phyloP scores from a whole-genome alignment of 2,797 vertebrate species.

The Lepus townsendii region DNA sequence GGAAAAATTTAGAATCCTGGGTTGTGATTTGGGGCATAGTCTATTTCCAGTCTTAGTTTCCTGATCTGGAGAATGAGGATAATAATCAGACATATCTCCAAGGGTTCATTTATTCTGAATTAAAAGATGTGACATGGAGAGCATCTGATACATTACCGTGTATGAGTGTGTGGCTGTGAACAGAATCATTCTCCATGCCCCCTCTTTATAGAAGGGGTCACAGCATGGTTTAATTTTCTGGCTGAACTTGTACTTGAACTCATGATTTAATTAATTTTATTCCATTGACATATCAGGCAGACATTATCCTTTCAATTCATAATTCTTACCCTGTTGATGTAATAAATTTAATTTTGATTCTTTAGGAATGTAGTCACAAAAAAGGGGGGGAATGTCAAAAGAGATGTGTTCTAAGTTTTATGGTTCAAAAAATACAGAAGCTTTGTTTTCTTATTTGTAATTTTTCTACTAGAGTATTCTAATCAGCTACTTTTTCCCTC shows the following conservation, averaged over 20 bases:
- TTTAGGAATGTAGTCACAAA: neutral
- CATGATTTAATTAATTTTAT: neutral
- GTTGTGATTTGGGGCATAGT: neutral
- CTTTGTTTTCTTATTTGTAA: neutral
- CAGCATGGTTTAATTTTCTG: neutral
- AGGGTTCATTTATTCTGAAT: neutral
- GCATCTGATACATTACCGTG: neutral
- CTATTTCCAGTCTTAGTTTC: neutral
- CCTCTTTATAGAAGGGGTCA: neutral
- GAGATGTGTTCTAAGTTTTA: neutral
- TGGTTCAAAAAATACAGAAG: neutral
- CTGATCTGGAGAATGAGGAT: neutral
- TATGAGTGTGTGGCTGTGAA: neutral
- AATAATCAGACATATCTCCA: neutral
- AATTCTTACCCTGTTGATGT: neutral
- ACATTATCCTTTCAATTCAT: neutral
- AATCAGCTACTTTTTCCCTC: neutral
- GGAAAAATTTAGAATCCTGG: neutral
- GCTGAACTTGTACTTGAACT: neutral
- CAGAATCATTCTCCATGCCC: neutral
- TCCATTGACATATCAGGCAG: neutral
- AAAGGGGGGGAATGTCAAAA: neutral
- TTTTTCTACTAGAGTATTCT: neutral
- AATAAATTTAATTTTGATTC: neutral
- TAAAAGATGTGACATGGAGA: neutral